These are phyloP conservation scores for Cryptosula pallasiana DNA, from an alignment of 2,888 invertebrate genomes.

Conservation along the genomic window DNA sequence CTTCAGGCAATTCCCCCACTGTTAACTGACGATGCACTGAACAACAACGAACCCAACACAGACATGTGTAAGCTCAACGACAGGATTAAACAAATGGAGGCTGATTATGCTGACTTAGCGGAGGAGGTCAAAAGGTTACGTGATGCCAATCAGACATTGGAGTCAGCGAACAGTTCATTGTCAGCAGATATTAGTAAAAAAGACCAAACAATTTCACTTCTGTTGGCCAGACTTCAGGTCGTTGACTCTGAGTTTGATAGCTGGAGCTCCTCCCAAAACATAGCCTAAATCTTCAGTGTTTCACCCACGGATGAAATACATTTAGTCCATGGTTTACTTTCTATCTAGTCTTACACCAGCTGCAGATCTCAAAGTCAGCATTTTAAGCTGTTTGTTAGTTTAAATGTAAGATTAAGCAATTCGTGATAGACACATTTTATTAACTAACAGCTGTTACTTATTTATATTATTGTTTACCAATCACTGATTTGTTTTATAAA, in stretches of 20 bases:
- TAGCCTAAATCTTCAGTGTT: too few species aligned
- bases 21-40: not conserved
- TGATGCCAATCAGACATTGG: not conserved
- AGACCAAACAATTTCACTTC: not conserved
- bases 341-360: too few species aligned
- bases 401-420: too few species aligned
- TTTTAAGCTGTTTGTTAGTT: too few species aligned
- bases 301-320: too few species aligned
- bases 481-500: too few species aligned
- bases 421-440: too few species aligned
- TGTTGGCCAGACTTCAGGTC: not conserved
- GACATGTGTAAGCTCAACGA: not conserved
- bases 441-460: too few species aligned
- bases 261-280: constrained; percentile 6
- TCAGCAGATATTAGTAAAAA: not conserved
- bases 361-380: too few species aligned
- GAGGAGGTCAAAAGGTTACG: not conserved
- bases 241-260: constrained; percentile 11
- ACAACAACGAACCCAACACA: not conserved
- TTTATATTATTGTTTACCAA: too few species aligned
- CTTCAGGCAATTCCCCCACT: too few species aligned
- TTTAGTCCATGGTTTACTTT: too few species aligned
- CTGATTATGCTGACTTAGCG: not conserved
- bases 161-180: not conserved
- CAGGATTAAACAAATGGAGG: not conserved